These are phyloP conservation scores for Lasioglossum calceatum DNA, from an alignment of 2,888 invertebrate species.

Conservation along the genomic window DNA sequence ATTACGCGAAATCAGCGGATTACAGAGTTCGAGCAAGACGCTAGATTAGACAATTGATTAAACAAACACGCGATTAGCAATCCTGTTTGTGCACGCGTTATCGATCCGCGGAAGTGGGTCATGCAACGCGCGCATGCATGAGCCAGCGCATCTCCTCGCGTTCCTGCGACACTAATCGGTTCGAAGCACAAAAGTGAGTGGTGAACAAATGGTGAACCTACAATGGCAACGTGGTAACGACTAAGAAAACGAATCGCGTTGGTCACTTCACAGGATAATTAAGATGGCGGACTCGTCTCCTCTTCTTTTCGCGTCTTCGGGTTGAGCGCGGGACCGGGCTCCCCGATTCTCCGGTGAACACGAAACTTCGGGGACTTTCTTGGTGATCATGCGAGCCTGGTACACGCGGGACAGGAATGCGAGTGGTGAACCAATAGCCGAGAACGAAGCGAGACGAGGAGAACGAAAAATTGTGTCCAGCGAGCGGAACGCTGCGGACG, in stretches of 20 bases:
- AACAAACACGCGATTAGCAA: neutral
- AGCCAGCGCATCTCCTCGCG: conserved; percentile 44
- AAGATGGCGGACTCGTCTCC: conserved; percentile 45
- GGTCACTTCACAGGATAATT: conserved; percentile 21
- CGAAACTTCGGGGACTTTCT: neutral
- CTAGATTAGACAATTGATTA: neutral
- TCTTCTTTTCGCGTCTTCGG: conserved; percentile 23
- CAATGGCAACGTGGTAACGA: conserved; percentile 70
- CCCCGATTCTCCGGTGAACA: neutral
- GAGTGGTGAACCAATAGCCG: conserved; percentile 79
- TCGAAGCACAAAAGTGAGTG: conserved; percentile 77
- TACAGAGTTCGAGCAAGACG: neutral
- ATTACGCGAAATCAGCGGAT: neutral
- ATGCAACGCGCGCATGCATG: neutral
- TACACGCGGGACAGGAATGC: conserved; percentile 74
- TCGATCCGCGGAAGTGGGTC: neutral
- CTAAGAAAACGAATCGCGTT: conserved; percentile 58
- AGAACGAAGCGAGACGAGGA: conserved; percentile 67
- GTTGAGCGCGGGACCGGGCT: neutral
- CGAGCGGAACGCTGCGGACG: too few species aligned
- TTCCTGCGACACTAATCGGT: conserved; percentile 58
- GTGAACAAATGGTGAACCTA: conserved; percentile 76
- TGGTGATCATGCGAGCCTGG: conserved; percentile 68
- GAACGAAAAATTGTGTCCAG: conserved; percentile 28
- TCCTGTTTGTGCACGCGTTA: neutral